phyloP scores from a whole-genome alignment of 2,113 vertebrate species.

The Pipra filicauda region DNA sequence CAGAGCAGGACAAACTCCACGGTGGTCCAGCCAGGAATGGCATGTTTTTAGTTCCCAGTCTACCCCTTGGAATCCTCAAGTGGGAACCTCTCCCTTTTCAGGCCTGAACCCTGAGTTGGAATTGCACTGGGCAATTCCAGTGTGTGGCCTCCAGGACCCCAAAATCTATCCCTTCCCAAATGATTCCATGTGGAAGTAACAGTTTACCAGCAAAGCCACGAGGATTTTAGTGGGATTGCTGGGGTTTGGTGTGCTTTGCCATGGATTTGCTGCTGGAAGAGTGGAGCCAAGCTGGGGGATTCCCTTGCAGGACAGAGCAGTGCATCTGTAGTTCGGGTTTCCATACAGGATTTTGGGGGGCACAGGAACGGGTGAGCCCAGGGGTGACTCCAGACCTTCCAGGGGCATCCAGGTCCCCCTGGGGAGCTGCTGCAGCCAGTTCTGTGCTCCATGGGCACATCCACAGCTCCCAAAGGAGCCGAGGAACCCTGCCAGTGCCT shows the following conservation, averaged over 20 bases:
- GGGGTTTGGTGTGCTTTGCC: not conserved
- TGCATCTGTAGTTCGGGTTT: not conserved
- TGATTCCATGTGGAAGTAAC: not conserved
- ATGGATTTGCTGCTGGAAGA: not conserved
- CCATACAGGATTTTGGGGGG: not conserved
- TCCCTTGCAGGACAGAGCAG: not conserved
- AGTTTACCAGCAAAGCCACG: not conserved
- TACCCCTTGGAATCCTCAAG: not conserved
- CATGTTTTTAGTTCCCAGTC: not conserved
- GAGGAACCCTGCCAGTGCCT: not conserved
- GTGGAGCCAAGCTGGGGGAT: not conserved
- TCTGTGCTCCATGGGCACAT: rapidly evolving
- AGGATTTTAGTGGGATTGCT: not conserved
- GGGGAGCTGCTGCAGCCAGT: not conserved
- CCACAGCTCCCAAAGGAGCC: not conserved
- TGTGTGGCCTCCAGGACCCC: not conserved
- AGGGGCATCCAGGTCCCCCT: too few species aligned
- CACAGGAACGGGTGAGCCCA: rapidly evolving
- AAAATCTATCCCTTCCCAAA: not conserved
- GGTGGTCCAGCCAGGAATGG: not conserved
- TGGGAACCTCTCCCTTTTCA: not conserved
- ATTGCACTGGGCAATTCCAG: not conserved
- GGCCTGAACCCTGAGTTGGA: not conserved
- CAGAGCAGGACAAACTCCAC: not conserved
- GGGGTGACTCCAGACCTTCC: not conserved